phyloP scores from a whole-genome alignment of 2,113 vertebrate species.

The Archocentrus centrarchus region DNA sequence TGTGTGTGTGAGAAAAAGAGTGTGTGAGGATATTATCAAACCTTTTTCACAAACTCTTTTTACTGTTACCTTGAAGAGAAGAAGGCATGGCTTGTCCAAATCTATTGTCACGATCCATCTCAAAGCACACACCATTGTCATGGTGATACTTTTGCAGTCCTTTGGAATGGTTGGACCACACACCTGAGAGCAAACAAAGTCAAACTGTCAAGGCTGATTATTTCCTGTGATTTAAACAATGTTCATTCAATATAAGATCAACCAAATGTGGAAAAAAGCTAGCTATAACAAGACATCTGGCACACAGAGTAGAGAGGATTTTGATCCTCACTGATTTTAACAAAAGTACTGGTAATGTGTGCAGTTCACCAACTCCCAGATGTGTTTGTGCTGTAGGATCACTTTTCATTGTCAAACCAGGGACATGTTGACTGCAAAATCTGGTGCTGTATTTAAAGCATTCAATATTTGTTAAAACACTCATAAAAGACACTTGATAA shows the following conservation, averaged over 20 bases:
- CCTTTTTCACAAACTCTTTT: too few species aligned
- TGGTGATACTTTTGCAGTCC: slow-evolving; percentile 52
- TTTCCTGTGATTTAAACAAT: neutral
- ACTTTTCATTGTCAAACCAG: slow-evolving; percentile 74
- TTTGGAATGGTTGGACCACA: slow-evolving; percentile 80
- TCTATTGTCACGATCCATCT: too few species aligned
- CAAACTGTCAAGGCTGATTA: neutral
- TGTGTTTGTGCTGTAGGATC: slow-evolving; percentile 36
- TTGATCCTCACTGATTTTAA: neutral
- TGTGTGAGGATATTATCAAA: too few species aligned
- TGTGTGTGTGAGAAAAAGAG: too few species aligned
- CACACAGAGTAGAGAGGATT: neutral
- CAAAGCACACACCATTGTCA: too few species aligned
- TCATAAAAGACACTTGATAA: neutral
- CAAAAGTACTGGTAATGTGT: neutral
- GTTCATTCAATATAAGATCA: too few species aligned
- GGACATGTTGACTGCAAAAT: slow-evolving; percentile 70
- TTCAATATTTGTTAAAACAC: neutral
- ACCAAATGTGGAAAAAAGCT: too few species aligned
- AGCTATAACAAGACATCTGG: neutral
- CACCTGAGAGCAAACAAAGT: slow-evolving; percentile 43
- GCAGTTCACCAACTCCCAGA: slow-evolving; percentile 51
- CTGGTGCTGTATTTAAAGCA: slow-evolving; percentile 45
- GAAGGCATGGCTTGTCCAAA: neutral
- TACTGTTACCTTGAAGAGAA: neutral